Conservation (phyloP, 1,140 invertebrate species). For the Zaprionus africanus region DNA sequence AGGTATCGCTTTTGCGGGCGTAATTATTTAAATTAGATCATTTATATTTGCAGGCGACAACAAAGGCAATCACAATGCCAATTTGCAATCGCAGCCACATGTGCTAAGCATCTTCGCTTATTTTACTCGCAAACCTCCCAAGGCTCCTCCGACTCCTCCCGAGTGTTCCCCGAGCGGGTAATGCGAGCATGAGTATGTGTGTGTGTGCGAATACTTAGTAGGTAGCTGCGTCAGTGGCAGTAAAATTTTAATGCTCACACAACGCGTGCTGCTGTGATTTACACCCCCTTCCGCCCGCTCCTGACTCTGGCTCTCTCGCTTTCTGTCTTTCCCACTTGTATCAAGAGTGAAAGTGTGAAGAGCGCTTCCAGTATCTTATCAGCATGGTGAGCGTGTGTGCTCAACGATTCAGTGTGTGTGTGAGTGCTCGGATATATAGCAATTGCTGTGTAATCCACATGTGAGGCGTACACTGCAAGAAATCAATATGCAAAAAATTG, state of each 20-base stretch:
- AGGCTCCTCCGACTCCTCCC: background rate
- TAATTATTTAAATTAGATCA: slow-evolving; percentile 80
- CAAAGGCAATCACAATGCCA: slow-evolving; percentile 67
- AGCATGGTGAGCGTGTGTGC: slow-evolving; percentile 46
- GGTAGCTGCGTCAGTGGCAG: slow-evolving; percentile 50
- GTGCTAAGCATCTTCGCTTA: slow-evolving; percentile 46
- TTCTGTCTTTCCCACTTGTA: slow-evolving; percentile 2
- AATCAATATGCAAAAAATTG: too few relatives aligned
- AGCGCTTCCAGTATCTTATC: slow-evolving; percentile 71
- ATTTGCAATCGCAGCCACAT: slow-evolving; percentile 58
- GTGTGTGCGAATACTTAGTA: slow-evolving; percentile 37
- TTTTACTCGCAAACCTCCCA: slow-evolving; percentile 18
- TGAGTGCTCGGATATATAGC: slow-evolving; percentile 12
- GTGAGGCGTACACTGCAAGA: slow-evolving; percentile 20
- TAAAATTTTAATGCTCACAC: slow-evolving; percentile 73
- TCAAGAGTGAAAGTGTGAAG: slow-evolving; percentile 58
- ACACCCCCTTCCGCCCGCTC: background rate
- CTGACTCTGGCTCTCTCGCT: background rate
- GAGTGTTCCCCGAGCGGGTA: background rate
- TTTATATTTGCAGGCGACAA: slow-evolving; percentile 75
- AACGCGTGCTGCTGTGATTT: slow-evolving; percentile 56
- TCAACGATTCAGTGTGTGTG: slow-evolving; percentile 19
- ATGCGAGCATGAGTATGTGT: background rate
- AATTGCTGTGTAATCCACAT: slow-evolving; percentile 33
- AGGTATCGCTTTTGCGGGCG: slow-evolving; percentile 65